Conservation (phyloP, 1,140 invertebrate species). For the Cotesia typhae region DNA sequence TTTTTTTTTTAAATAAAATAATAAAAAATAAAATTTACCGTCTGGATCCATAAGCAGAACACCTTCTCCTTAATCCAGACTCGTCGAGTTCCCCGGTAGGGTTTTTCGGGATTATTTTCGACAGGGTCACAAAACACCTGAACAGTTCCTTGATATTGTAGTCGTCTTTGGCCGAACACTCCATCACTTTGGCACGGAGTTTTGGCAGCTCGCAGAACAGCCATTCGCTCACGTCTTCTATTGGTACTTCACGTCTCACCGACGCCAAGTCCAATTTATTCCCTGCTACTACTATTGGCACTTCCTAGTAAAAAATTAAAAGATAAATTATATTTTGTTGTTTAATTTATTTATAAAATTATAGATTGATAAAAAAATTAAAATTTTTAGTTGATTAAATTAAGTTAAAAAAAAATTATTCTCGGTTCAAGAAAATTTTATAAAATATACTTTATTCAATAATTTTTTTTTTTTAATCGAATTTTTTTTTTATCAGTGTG, state of each 20-base stretch:
- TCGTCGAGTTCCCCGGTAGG: slow-evolving; percentile 69
- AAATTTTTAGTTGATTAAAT: slow-evolving; percentile 7
- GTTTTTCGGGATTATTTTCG: slow-evolving; percentile 70
- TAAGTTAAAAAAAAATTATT: neutral
- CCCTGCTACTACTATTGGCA: slow-evolving; percentile 86
- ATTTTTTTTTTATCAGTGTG: neutral
- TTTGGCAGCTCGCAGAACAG: slow-evolving; percentile 79
- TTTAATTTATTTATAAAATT: slow-evolving; percentile 4
- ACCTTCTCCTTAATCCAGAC: slow-evolving; percentile 74
- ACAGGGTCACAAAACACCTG: slow-evolving; percentile 75
- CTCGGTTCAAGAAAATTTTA: no score
- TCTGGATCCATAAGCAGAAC: slow-evolving; percentile 74
- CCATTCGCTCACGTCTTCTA: slow-evolving; percentile 84
- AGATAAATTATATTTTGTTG: slow-evolving; percentile 18
- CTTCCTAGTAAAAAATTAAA: slow-evolving; percentile 68
- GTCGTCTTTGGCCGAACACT: slow-evolving; percentile 85
- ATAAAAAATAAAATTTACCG: slow-evolving; percentile 47
- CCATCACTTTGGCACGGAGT: slow-evolving; percentile 79
- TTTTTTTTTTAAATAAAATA: slow-evolving; percentile 4
- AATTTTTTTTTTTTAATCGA: no score
- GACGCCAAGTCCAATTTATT: slow-evolving; percentile 82
- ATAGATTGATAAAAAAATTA: slow-evolving; percentile 16
- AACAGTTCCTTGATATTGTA: slow-evolving; percentile 81
- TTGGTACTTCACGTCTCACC: slow-evolving; percentile 72
- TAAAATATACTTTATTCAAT: no score